Conservation (phyloP, 2,113 vertebrate genomes). For the Ancistrus triradiatus region DNA sequence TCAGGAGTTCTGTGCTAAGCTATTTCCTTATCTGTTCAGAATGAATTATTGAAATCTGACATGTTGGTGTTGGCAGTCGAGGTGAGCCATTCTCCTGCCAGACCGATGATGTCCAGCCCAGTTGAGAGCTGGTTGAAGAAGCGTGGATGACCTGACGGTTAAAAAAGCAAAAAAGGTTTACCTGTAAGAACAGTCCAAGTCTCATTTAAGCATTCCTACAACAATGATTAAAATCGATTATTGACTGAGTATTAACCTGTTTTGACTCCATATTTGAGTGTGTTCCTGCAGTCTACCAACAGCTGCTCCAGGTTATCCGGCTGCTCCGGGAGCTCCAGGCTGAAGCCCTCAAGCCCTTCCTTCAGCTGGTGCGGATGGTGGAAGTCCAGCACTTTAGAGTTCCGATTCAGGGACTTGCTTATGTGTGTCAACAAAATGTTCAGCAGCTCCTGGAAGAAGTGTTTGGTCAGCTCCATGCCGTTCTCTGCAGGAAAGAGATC, state of each 20-base stretch:
- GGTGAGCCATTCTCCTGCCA: constrained; percentile 67
- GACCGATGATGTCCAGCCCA: constrained; percentile 61
- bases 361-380: constrained; percentile 66
- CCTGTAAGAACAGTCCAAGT: neutral
- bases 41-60: constrained; percentile 27
- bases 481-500: constrained; percentile 61
- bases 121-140: constrained; percentile 70
- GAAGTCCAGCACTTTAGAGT: constrained; percentile 69
- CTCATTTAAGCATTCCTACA: neutral
- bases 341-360: constrained; percentile 67
- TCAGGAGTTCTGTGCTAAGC: neutral
- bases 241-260: constrained; percentile 50
- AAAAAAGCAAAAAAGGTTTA: constrained; percentile 1
- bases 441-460: constrained; percentile 60
- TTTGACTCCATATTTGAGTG: constrained; percentile 69
- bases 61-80: constrained; percentile 65
- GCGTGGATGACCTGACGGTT: constrained; percentile 53
- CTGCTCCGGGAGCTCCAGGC: constrained; percentile 57
- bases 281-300: constrained; percentile 62
- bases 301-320: constrained; percentile 63
- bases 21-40: neutral
- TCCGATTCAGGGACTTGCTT: constrained; percentile 55
- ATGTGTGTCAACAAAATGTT: constrained; percentile 63
- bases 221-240: neutral
- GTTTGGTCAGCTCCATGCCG: constrained; percentile 50